Percentiles rank a stretch among this genome's conserved stretches.
These are phyloP conservation scores for Chrysodeixis includens DNA, from an alignment of 2,888 invertebrate genomes.

Conservation along the genomic window DNA sequence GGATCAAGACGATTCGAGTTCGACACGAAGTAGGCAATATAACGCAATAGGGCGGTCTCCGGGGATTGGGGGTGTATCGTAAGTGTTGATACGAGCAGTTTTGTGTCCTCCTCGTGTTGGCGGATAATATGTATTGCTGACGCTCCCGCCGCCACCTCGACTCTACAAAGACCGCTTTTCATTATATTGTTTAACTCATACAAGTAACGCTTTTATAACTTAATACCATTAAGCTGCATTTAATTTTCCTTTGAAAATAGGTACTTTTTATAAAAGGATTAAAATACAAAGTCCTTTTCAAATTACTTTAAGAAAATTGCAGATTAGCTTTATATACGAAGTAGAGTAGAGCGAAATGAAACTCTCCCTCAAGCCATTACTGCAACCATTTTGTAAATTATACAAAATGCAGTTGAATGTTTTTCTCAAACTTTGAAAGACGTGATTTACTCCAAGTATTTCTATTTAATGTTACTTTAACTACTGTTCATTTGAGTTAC, in stretches of 20 bases:
- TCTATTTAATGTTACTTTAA: slow-evolving; percentile 6
- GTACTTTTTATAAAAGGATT: background rate
- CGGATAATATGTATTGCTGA: slow-evolving; percentile 69
- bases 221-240: slow-evolving; percentile 27
- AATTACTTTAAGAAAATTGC: background rate
- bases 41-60: slow-evolving; percentile 68
- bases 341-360: slow-evolving; percentile 5
- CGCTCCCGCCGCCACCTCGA: slow-evolving; percentile 38
- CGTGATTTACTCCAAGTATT: slow-evolving; percentile 2
- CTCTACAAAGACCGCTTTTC: slow-evolving; percentile 51
- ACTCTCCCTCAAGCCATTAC: slow-evolving; percentile 10
- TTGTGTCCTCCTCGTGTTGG: slow-evolving; percentile 71
- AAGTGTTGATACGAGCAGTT: slow-evolving; percentile 76
- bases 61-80: slow-evolving; percentile 75
- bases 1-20: slow-evolving; percentile 73
- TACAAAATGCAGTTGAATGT: slow-evolving; percentile 29
- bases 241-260: slow-evolving; percentile 3
- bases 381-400: slow-evolving; percentile 19
- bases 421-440: slow-evolving; percentile 15
- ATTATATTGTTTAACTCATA: slow-evolving; percentile 47
- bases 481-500: background rate
- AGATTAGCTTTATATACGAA: slow-evolving; percentile 5
- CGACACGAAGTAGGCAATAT: slow-evolving; percentile 68
- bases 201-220: slow-evolving; percentile 42
- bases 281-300: background rate